These are phyloP conservation scores for Symphodus melops DNA, from an alignment of 2,113 vertebrate species.

Conservation along the genomic window DNA sequence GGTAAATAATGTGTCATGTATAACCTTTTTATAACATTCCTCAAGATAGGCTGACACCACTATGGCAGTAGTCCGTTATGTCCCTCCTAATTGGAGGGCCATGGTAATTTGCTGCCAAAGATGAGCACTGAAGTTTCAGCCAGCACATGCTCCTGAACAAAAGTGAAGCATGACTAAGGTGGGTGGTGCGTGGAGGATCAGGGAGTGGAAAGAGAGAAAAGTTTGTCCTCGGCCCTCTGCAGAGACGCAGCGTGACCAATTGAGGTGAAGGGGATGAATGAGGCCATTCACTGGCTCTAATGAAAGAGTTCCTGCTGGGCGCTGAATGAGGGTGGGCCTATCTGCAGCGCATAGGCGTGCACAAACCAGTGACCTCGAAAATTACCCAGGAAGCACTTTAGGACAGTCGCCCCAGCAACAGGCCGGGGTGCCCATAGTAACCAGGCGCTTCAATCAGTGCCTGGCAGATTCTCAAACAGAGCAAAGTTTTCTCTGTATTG, in stretches of 20 bases:
- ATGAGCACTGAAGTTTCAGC: conserved; percentile 37
- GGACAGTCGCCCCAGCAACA: conserved; percentile 85
- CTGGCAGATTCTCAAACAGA: conserved; percentile 77
- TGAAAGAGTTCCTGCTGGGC: conserved; percentile 83
- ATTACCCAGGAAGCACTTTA: conserved; percentile 86
- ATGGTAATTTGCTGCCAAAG: conserved; percentile 35
- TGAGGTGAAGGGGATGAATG: conserved; percentile 83
- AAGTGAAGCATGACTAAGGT: conserved; percentile 77
- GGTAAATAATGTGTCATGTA: not conserved
- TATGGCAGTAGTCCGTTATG: not conserved
- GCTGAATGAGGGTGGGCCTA: conserved; percentile 82
- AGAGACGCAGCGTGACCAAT: conserved; percentile 82
- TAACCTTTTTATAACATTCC: not conserved
- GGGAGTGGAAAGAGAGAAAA: conserved; percentile 74
- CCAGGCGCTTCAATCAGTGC: conserved; percentile 80
- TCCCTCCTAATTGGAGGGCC: conserved; percentile 29
- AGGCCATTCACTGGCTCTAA: conserved; percentile 81
- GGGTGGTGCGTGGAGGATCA: conserved; percentile 74
- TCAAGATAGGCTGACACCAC: conserved; percentile 16
- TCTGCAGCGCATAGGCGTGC: conserved; percentile 84
- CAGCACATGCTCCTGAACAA: conserved; percentile 66
- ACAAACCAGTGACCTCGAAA: conserved; percentile 87
- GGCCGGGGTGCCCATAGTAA: conserved; percentile 82
- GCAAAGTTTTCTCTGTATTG: conserved; percentile 66
- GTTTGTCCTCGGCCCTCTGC: conserved; percentile 79